Evolutionary conservation across 2,888 invertebrate genomes (phyloP).

Genomic region (Brenthis hecate): DNA sequence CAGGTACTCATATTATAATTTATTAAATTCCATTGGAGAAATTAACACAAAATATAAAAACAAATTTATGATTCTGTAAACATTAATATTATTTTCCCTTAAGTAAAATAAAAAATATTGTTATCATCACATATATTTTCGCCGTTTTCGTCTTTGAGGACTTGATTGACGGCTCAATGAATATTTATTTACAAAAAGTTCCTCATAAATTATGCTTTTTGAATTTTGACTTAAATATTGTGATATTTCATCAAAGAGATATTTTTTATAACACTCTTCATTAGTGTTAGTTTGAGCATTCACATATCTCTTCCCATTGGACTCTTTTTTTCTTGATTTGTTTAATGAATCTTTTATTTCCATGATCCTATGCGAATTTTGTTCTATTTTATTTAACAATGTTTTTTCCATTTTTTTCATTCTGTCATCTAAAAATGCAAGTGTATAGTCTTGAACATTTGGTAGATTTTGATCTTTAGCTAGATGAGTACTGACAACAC

Average conservation of each 20-base stretch:
- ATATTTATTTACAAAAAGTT: slow-evolving; percentile 66
- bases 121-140: slow-evolving; percentile 43
- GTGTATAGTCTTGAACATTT: slow-evolving; percentile 50
- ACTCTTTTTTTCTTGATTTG: slow-evolving; percentile 32
- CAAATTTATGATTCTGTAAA: no score
- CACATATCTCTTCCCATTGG: slow-evolving; percentile 41
- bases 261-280: slow-evolving; percentile 58
- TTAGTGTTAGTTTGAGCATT: slow-evolving; percentile 54
- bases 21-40: no score
- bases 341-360: slow-evolving; percentile 54
- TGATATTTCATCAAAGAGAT: slow-evolving; percentile 67
- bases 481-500: slow-evolving; percentile 25
- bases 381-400: slow-evolving; percentile 64
- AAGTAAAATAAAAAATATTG: slow-evolving; percentile 73
- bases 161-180: slow-evolving; percentile 33
- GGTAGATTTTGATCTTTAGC: slow-evolving; percentile 45
- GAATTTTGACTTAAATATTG: slow-evolving; percentile 61
- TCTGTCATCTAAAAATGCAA: slow-evolving; percentile 62
- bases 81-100: slow-evolving; percentile 58
- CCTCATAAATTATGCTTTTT: slow-evolving; percentile 68
- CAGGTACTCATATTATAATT: no score
- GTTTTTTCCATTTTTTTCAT: slow-evolving; percentile 65
- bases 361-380: slow-evolving; percentile 62
- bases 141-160: slow-evolving; percentile 50
- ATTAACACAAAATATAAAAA: no score